Evolutionary conservation across 2,797 vertebrate genomes (phyloP), one percentile per base, ranked within the genome.

Genomic region (Morelia viridis): DNA sequence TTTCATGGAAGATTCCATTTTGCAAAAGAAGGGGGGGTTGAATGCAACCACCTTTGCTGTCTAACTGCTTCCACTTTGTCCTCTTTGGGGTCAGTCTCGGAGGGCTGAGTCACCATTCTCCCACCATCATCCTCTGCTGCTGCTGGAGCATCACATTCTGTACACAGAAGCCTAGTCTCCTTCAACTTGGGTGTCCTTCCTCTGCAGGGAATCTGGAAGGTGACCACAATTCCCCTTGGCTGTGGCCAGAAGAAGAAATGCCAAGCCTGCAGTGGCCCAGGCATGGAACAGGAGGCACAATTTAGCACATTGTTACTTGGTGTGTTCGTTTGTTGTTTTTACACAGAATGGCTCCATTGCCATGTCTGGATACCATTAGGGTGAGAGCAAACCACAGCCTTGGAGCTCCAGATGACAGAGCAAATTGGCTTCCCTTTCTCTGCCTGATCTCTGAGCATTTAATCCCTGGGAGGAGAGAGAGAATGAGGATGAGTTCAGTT

Each of bases 1-100:
- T 94, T 94, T 91, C 91, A 65, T 88, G 93, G 76, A 85, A 35
- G 61, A 65, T 28, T 35, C 24, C 68, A 50, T 53, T 83, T 61
- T 88, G 86, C 7, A 71, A 26, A 46, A 61, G 41, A 80, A 60
- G 57, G 64, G 56, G 31, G 12, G 26, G 4, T 46, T 46, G 35
- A 57, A 31, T 24, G 85, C 19, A 13, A n/a, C n/a, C 26, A 28
- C 53, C 56, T 80, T 53, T 62, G n/a, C 15, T 12, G 50, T 35
- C 76, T 28, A 84, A 35, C 60, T 50, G n/a, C 26, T 85, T 89
- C 35, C 19, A 11, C 17, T 2, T 31, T n/a, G 28, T n/a, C 76
- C 26, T 24, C 26, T 89, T n/a, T 28, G 56, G 62, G 26, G 26
- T n/a, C 35, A 7, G 0, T 3, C n/a, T 12, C 11, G 1, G 46